Percentiles rank a stretch among this genome's conserved stretches.
phyloP scores from a whole-genome alignment of 2,888 invertebrate species.

The Rhagonycha lutea region DNA sequence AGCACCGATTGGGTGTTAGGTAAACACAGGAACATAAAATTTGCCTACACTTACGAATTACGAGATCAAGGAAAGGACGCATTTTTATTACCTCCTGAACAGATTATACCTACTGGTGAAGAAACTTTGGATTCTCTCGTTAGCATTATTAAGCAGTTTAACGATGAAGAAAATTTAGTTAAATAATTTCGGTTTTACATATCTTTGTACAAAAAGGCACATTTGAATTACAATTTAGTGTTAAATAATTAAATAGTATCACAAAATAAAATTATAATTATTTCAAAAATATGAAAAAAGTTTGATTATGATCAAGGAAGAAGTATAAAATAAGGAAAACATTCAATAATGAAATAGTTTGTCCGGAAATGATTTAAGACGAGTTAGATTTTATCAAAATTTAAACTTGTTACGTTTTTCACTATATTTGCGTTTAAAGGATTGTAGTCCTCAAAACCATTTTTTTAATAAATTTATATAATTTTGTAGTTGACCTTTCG shows the following conservation, averaged over 20 bases:
- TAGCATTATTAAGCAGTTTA: slow-evolving; percentile 45
- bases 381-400: no score
- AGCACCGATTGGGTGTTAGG: slow-evolving; percentile 75
- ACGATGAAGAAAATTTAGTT: not conserved
- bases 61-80: slow-evolving; percentile 67
- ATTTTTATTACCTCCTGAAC: slow-evolving; percentile 67
- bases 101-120: slow-evolving; percentile 68
- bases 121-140: slow-evolving; percentile 65
- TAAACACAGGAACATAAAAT: slow-evolving; percentile 60
- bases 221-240: no score
- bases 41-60: slow-evolving; percentile 68
- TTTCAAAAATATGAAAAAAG: not conserved
- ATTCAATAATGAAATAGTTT: not conserved
- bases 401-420: no score
- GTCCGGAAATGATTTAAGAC: not conserved
- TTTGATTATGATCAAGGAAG: not conserved
- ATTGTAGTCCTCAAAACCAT: no score
- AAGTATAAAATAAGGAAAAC: not conserved
- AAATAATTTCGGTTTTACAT: not conserved
- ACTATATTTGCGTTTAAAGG: no score
- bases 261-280: not conserved
- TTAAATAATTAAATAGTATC: no score
- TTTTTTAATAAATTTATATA: no score
- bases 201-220: not conserved
- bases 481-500: no score